Conservation (phyloP, 2,888 invertebrate genomes). For the Drosophila suboccidentalis region DNA sequence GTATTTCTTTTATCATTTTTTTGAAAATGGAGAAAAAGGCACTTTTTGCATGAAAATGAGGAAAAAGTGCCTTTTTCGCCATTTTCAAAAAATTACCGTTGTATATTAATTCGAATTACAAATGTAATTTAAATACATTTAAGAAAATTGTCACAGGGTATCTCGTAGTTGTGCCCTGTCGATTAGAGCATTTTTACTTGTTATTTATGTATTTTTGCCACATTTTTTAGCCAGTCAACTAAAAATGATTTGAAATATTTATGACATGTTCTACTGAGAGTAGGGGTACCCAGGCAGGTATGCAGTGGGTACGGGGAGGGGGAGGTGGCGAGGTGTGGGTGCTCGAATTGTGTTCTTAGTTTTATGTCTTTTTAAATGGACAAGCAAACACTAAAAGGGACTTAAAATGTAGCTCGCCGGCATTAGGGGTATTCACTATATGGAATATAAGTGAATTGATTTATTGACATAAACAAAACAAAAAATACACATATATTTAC, state of each 20-base stretch:
- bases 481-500: not conserved
- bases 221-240: constrained; percentile 51
- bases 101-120: too few species aligned
- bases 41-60: too few species aligned
- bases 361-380: constrained; percentile 78
- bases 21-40: too few species aligned
- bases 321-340: not conserved
- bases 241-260: constrained; percentile 62
- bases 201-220: constrained; percentile 69
- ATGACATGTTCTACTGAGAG: constrained; percentile 46
- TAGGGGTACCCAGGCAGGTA: constrained; percentile 9
- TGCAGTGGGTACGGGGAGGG: not conserved
- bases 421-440: constrained; percentile 49
- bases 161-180: not conserved
- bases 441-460: constrained; percentile 14
- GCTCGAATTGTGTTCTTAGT: constrained; percentile 41
- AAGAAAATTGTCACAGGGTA: not conserved
- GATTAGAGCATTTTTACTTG: constrained; percentile 27
- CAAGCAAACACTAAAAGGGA: constrained; percentile 60
- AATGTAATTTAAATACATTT: too few species aligned
- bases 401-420: constrained; percentile 22
- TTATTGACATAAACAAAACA: constrained; percentile 8
- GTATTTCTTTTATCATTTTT: too few species aligned
- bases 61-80: too few species aligned
- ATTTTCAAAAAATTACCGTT: too few species aligned